Evolutionary conservation across 2,113 vertebrate species (phyloP), one percentile per base, ranked within the genome.

Genomic region (Dasyornis broadbenti): DNA sequence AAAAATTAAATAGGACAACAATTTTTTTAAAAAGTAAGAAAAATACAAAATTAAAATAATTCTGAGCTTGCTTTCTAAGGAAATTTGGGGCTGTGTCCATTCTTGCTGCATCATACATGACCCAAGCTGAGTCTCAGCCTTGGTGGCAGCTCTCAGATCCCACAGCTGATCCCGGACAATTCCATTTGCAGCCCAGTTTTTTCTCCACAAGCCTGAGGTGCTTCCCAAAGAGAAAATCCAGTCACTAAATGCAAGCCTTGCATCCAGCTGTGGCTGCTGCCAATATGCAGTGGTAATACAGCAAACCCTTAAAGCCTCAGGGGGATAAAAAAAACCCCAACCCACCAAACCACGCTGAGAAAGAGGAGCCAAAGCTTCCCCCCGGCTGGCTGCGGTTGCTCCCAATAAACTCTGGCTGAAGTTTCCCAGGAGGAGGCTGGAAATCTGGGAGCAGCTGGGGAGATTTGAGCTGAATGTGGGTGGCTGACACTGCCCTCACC

Each of bases 391-490:
- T 84, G 72, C 0, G 24, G 64, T 84, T 24, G 18, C 56, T 84
- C 68, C 78, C 77, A 92, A 70, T 44, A 94, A 96, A 94, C 56
- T 49, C 44, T 0, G 0, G 30, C 39, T 5, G 0, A 90, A 93
- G 23, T 95, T 96, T 97, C 95, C 92, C 94, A 97, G 92, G 59
- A 0, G 1, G 35, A 69, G 76, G 76, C 60, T 91, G 90, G 0
- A 1, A 54, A 77, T 91, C 77, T 90, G 92, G 94, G 91, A 93
- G 84, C 81, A 89, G 91, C 50, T 22, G 61, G 66, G 37, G 54
- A 73, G 64, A 75, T 70, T 2, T 64, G 72, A 73, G 89, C 73
- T 91, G 47, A 49, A 23, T 23, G 47, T 42, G 35, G 49, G 81
- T n/a, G 68, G 61, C 22, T 95, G 78, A 61, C 3, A 5, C 61